phyloP scores from a whole-genome alignment of 2,888 invertebrate genomes.

The Agonopterix alstromeriana region DNA sequence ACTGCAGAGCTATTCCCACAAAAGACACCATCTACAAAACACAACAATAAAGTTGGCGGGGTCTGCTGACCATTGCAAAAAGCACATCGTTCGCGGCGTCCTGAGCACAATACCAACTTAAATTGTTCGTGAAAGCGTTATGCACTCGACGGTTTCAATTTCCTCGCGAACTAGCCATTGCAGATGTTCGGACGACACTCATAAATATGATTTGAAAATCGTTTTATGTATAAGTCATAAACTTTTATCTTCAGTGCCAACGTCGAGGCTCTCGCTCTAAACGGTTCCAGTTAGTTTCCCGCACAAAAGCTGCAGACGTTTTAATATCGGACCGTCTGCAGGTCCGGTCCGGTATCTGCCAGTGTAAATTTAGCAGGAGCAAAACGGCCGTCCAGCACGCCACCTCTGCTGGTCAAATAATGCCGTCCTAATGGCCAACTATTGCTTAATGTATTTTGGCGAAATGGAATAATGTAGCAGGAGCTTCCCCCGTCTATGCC shows the following conservation, averaged over 20 bases:
- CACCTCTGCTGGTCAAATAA: slow-evolving; percentile 70
- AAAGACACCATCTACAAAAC: slow-evolving; percentile 45
- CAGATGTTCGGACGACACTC: slow-evolving; percentile 66
- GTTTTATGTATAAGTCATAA: slow-evolving; percentile 75
- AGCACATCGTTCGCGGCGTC: slow-evolving; percentile 46
- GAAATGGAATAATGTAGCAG: slow-evolving; percentile 58
- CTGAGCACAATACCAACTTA: slow-evolving; percentile 67
- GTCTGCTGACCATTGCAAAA: slow-evolving; percentile 60
- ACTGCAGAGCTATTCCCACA: slow-evolving; percentile 38
- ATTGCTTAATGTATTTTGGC: slow-evolving; percentile 70
- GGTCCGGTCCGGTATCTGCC: slow-evolving; percentile 46
- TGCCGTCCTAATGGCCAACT: slow-evolving; percentile 67
- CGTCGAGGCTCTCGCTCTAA: slow-evolving; percentile 49
- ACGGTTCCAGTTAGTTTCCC: slow-evolving; percentile 62
- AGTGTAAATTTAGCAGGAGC: slow-evolving; percentile 62
- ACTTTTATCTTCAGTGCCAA: slow-evolving; percentile 64
- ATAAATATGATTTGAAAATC: slow-evolving; percentile 76
- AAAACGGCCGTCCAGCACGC: slow-evolving; percentile 64
- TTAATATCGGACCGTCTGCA: slow-evolving; percentile 60
- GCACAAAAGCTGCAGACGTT: slow-evolving; percentile 70
- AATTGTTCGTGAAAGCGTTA: slow-evolving; percentile 72
- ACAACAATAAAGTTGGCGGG: slow-evolving; percentile 58
- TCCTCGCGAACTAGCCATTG: slow-evolving; percentile 64
- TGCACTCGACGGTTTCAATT: slow-evolving; percentile 72
- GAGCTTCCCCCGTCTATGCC: slow-evolving; percentile 36